Evolutionary conservation across 2,113 vertebrate genomes (phyloP), one percentile per base, ranked within the genome.

Genomic region (Anhinga rufa): DNA sequence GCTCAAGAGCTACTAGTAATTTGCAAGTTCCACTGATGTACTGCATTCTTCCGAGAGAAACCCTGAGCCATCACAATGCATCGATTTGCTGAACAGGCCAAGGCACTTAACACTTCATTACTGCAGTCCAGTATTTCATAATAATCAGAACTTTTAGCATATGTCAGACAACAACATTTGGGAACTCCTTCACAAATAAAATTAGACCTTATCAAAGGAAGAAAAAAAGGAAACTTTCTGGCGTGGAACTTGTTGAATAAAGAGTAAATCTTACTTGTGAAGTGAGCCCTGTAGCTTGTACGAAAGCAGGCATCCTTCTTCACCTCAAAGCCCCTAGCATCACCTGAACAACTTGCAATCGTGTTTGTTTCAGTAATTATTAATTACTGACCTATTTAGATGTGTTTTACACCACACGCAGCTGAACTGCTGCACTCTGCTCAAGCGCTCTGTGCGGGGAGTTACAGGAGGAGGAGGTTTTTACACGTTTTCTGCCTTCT

Each of bases 141-240:
- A 94, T 66, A 85, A 82, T 31, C 52, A 68, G 57, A 75, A 64
- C 60, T 82, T 96, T 36, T 28, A 90, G 49, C n/a, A 44, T 17
- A 1, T 1, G 3, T n/a, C 55, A 64, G 48, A 71, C 58, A 70
- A 60, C 70, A 72, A 20, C 14, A 20, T 52, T 58, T 19, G 25
- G 38, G 55, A 61, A 21, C 34, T 46, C n/a, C 31, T 54, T 66
- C 82, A 31, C 6, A 0, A 87, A 81, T 16, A 86, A 52, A 91
- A 94, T 58, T 70, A 66, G 36, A 61, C 60, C 61, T 52, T 9
- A 18, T 79, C 38, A 76, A 61, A 10, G 66, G 58, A 51, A 18
- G 74, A 82, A 95, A 46, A 55, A 78, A 82, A 95, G 14, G 16
- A 16, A 98, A 97, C 95, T 98, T 97, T 87, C 88, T 58, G 44